phyloP scores from a whole-genome alignment of 2,797 vertebrate species.

The Anguilla marmorata region DNA sequence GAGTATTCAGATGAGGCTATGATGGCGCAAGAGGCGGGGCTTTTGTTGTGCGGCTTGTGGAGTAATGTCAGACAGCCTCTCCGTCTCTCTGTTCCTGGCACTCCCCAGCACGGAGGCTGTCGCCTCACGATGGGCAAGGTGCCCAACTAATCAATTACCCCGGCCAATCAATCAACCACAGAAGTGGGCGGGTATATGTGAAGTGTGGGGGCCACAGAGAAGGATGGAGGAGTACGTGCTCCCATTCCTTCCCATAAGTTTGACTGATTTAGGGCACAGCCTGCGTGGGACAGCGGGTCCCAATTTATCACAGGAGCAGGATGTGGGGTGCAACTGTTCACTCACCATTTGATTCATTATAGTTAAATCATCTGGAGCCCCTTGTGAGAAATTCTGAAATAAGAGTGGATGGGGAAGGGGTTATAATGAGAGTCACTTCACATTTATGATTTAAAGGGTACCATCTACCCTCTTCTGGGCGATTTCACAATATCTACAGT shows the following conservation, averaged over 20 bases:
- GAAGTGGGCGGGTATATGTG: background rate
- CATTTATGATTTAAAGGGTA: background rate
- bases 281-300: background rate
- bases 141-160: conserved; percentile 13
- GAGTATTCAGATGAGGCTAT: background rate
- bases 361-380: conserved; percentile 17
- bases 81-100: background rate
- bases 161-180: background rate
- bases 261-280: background rate
- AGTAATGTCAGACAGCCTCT: background rate
- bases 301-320: conserved; percentile 24
- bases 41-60: background rate
- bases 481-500: background rate
- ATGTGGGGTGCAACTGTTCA: conserved; percentile 25
- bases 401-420: background rate
- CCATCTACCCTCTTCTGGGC: background rate
- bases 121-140: background rate
- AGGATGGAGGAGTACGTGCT: background rate
- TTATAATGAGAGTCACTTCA: background rate
- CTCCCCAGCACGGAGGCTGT: background rate
- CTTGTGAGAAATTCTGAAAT: background rate
- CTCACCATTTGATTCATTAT: conserved; percentile 37
- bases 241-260: background rate
- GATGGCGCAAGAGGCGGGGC: background rate
- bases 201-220: background rate